Conservation (phyloP, 2,113 vertebrate species). For the Heterochromis multidens region DNA sequence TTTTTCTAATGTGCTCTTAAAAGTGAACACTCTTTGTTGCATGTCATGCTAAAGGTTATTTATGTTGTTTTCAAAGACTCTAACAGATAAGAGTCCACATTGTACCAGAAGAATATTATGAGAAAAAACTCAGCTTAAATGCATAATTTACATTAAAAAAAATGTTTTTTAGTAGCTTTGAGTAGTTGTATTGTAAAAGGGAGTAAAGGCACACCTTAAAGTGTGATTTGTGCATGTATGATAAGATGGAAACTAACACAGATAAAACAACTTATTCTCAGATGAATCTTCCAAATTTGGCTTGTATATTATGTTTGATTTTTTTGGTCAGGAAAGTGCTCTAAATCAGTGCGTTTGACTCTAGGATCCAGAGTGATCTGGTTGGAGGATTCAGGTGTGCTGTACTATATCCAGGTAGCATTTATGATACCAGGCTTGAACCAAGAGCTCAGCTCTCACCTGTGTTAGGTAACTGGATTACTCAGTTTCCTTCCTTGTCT, state of each 20-base stretch:
- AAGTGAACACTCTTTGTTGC: too few relatives aligned
- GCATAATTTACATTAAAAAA: too few relatives aligned
- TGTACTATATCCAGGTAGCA: neutral
- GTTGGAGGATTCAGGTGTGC: neutral
- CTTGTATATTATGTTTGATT: neutral
- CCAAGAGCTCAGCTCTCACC: conserved; percentile 1
- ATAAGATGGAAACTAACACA: neutral
- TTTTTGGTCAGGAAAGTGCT: neutral
- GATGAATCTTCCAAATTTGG: neutral
- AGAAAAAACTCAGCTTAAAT: too few relatives aligned
- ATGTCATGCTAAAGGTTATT: too few relatives aligned
- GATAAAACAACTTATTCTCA: neutral
- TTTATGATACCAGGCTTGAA: neutral
- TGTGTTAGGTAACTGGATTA: conserved; percentile 57
- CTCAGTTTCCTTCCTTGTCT: neutral
- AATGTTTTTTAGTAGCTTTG: too few relatives aligned
- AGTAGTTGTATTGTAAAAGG: too few relatives aligned
- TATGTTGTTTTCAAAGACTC: too few relatives aligned
- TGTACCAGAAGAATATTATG: too few relatives aligned
- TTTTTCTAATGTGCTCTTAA: too few relatives aligned
- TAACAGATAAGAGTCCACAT: too few relatives aligned
- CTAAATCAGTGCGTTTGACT: neutral
- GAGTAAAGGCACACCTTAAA: neutral
- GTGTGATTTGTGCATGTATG: rapidly evolving
- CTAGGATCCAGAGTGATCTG: neutral